phyloP scores from a whole-genome alignment of 2,888 invertebrate species.

The Camptogramma bilineatum region DNA sequence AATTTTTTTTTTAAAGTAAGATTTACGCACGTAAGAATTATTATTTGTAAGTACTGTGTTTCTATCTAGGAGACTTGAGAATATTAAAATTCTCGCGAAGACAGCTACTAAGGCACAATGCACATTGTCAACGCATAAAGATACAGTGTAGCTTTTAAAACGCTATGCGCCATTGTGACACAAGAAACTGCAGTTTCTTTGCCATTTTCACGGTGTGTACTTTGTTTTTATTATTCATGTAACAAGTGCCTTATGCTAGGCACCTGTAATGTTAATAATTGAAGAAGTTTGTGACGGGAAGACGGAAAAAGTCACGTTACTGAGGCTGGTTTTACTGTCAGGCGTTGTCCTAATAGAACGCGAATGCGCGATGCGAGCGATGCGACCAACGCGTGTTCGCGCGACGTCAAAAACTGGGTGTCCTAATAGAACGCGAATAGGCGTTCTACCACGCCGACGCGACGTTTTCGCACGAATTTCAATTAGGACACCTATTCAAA shows the following conservation, averaged over 20 bases:
- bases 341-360: too few relatives aligned
- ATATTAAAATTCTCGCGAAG: conserved; percentile 60
- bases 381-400: too few relatives aligned
- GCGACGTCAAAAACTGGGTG: too few relatives aligned
- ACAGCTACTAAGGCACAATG: conserved; percentile 71
- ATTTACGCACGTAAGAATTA: conserved; percentile 7
- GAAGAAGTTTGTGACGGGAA: conserved; percentile 71
- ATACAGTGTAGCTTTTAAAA: conserved; percentile 81
- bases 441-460: too few relatives aligned
- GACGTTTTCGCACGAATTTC: too few relatives aligned
- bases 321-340: too few relatives aligned
- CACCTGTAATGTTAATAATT: conserved; percentile 79
- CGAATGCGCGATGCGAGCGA: too few relatives aligned
- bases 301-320: conserved; percentile 55
- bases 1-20: conserved; percentile 6
- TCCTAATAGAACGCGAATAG: too few relatives aligned
- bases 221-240: conserved; percentile 80
- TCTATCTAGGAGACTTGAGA: conserved; percentile 54
- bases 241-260: conserved; percentile 73
- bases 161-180: conserved; percentile 78
- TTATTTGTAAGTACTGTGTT: conserved; percentile 10
- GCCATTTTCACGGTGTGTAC: conserved; percentile 76
- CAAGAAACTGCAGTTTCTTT: conserved; percentile 74
- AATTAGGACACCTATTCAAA: too few relatives aligned
- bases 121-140: conserved; percentile 82